Percentiles rank a stretch among this genome's conserved stretches.
Conservation (phyloP, 1,140 invertebrate genomes). For the Phymorhynchus buccinoides region DNA sequence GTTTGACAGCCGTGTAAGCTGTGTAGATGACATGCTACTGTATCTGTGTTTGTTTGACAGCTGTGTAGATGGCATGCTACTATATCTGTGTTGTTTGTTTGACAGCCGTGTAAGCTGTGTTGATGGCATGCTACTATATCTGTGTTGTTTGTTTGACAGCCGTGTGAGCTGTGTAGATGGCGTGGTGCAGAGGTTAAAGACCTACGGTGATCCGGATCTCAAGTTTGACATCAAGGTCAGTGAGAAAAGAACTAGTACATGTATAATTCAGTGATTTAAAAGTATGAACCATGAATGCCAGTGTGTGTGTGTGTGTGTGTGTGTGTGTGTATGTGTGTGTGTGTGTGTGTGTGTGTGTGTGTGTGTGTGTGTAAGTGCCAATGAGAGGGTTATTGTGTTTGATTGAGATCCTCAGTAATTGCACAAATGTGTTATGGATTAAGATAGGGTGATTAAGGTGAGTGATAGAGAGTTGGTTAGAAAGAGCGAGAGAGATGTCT, state of each 20-base stretch:
- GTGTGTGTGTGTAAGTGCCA: background rate
- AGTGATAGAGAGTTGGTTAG: no score
- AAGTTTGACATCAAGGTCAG: conserved; percentile 81
- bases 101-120: background rate
- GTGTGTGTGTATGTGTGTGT: background rate
- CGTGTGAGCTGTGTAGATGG: conserved; percentile 83
- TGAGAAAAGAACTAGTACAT: background rate
- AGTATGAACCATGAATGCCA: no score
- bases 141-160: conserved; percentile 65
- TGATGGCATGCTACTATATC: no score
- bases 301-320: background rate
- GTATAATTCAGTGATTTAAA: no score
- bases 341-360: background rate
- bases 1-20: background rate
- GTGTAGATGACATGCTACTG: conserved; percentile 1
- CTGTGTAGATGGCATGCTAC: conserved; percentile 78
- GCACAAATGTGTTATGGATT: no score
- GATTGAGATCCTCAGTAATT: no score
- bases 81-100: background rate
- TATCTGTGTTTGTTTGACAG: conserved; percentile 70
- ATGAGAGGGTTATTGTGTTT: no score
- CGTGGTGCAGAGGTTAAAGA: conserved; percentile 83
- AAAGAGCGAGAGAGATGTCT: no score
- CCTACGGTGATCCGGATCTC: conserved; percentile 77
- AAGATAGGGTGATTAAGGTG: no score